Evolutionary conservation across 64 coral and sea anemone species (phyloP).

Genomic region (Pocillopora verrucosa): DNA sequence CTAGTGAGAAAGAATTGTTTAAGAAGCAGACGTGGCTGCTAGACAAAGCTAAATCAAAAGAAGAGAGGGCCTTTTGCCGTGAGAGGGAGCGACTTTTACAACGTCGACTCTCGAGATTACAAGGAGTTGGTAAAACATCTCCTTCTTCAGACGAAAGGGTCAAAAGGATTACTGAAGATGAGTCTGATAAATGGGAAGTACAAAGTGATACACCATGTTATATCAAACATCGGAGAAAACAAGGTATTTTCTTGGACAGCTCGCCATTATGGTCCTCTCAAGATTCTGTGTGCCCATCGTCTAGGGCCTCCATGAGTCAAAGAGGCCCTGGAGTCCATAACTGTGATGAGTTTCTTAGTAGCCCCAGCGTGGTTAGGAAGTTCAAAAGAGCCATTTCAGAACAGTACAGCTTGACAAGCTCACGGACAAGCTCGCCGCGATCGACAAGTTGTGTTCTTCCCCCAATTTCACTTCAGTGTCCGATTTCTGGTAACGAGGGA

Average conservation of each 20-base stretch:
- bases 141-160: too few relatives aligned
- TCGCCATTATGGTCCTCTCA: neutral
- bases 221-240: neutral
- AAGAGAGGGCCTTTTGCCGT: constrained; percentile 18
- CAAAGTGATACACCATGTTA: constrained; percentile 22
- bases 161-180: neutral
- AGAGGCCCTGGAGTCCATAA: too few relatives aligned
- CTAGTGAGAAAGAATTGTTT: constrained; percentile 10
- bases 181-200: constrained; percentile 9
- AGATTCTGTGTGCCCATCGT: neutral
- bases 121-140: too few relatives aligned
- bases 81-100: constrained; percentile 36
- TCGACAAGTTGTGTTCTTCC: constrained; percentile 17
- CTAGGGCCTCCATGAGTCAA: too few relatives aligned
- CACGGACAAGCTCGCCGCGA: neutral
- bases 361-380: neutral
- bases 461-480: neutral
- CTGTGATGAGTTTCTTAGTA: neutral
- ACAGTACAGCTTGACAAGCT: neutral
- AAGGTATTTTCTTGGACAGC: neutral
- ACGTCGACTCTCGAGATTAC: neutral
- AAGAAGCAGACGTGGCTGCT: constrained; percentile 4
- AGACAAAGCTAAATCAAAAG: constrained; percentile 30
- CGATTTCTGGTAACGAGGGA: neutral
- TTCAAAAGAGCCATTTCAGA: neutral